Percentiles rank a stretch among this genome's conserved stretches.
These are phyloP conservation scores for Drosophila sp. DNA, from an alignment of 1,140 invertebrate species.

Conservation along the genomic window DNA sequence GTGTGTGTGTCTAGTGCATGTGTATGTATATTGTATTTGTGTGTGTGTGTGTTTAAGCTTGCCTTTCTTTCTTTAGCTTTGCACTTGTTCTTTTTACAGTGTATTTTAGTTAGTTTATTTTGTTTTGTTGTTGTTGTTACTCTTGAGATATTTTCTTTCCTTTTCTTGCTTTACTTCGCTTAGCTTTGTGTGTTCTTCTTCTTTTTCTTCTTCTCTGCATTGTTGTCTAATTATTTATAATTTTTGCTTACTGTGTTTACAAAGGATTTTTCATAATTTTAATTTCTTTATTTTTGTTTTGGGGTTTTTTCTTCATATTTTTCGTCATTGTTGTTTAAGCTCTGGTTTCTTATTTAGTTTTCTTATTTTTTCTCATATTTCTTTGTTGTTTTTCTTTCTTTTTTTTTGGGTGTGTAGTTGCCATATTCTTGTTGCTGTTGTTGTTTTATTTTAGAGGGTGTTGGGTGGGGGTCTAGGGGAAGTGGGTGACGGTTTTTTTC, in stretches of 20 bases:
- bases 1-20: constrained; percentile 22
- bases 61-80: constrained; percentile 48
- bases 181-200: constrained; percentile 9
- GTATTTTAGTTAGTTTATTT: constrained; percentile 37
- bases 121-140: not conserved
- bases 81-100: constrained; percentile 74
- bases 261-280: not conserved
- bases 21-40: constrained; percentile 27
- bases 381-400: constrained; percentile 49
- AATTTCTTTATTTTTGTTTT: constrained; percentile 33
- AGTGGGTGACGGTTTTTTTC: constrained; percentile 2
- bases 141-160: not conserved
- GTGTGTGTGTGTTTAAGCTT: constrained; percentile 55
- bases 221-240: constrained; percentile 38
- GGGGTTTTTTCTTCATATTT: constrained; percentile 47
- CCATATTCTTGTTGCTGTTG: constrained; percentile 60
- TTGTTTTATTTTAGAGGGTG: constrained; percentile 9
- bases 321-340: constrained; percentile 51
- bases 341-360: constrained; percentile 57
- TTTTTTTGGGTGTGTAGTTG: constrained; percentile 36
- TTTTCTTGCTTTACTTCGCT: constrained; percentile 21
- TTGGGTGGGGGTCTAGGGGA: constrained; percentile 30
- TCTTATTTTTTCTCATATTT: constrained; percentile 56
- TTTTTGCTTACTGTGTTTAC: constrained; percentile 25
- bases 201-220: constrained; percentile 40